Evolutionary conservation across 1,140 invertebrate species (phyloP).

Genomic region (Cherax quadricarinatus): DNA sequence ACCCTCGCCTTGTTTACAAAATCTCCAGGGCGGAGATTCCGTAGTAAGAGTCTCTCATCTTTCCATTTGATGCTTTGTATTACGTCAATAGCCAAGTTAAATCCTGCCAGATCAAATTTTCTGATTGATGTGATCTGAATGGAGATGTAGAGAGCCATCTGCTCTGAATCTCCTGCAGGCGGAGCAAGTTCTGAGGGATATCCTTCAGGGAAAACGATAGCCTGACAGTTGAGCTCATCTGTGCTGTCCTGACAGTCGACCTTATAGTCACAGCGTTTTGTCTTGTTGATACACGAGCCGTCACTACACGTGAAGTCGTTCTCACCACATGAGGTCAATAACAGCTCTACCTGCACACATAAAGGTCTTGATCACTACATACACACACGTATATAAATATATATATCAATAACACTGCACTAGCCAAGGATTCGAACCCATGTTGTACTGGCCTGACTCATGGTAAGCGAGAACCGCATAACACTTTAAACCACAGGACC

Average conservation of each 20-base stretch:
- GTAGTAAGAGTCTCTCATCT: slow-evolving; percentile 16
- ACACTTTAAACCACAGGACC: no score
- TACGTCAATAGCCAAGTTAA: slow-evolving; percentile 31
- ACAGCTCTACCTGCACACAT: not conserved
- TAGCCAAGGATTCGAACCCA: no score
- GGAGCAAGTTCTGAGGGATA: slow-evolving; percentile 15
- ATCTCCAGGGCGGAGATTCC: slow-evolving; percentile 7
- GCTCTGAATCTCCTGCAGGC: not conserved
- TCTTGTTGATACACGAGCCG: slow-evolving; percentile 10
- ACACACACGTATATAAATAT: no score
- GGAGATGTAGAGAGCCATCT: not conserved
- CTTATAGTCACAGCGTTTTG: not conserved
- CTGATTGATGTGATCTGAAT: slow-evolving; percentile 43
- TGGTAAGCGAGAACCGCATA: no score
- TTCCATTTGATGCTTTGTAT: slow-evolving; percentile 32
- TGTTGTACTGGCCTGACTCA: no score
- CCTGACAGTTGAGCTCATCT: slow-evolving; percentile 37
- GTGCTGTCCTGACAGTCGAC: slow-evolving; percentile 46
- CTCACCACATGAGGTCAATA: not conserved
- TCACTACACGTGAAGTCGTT: slow-evolving; percentile 27
- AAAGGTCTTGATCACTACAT: no score
- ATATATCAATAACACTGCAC: no score
- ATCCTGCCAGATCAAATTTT: slow-evolving; percentile 48
- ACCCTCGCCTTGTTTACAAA: slow-evolving; percentile 34
- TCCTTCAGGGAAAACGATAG: not conserved